Conservation (phyloP, 2,113 vertebrate genomes). For the Microtus pennsylvanicus region DNA sequence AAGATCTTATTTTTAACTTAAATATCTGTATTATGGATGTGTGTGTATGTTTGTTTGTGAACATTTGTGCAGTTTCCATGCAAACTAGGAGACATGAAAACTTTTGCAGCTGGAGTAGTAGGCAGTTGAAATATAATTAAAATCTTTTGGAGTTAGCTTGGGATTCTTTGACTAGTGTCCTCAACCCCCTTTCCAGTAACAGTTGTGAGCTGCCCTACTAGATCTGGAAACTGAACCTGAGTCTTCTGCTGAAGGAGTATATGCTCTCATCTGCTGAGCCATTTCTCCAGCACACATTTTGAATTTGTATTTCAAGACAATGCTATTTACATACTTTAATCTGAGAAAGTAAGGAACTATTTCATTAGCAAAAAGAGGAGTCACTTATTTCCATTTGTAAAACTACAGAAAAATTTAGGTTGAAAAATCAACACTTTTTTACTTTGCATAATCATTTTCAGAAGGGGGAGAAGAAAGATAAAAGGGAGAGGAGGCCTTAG, state of each 20-base stretch:
- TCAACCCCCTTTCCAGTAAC: too few species aligned
- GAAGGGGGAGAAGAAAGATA: neutral
- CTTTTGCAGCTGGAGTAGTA: neutral
- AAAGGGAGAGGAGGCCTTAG: neutral
- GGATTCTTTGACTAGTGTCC: too few species aligned
- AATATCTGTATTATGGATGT: neutral
- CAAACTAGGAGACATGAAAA: neutral
- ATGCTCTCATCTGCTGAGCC: too few species aligned
- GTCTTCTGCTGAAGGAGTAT: too few species aligned
- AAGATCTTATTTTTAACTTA: neutral
- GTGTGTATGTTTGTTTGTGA: neutral
- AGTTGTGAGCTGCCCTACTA: neutral
- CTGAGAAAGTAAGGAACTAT: slow-evolving; percentile 17
- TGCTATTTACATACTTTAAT: neutral
- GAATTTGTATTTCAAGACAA: neutral
- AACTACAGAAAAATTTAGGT: slow-evolving; percentile 78
- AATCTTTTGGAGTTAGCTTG: too few species aligned
- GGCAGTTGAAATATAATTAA: too few species aligned
- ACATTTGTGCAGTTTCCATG: too few species aligned
- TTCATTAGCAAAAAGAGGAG: slow-evolving; percentile 68
- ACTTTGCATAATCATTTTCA: slow-evolving; percentile 76
- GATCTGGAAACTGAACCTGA: neutral
- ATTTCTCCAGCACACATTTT: neutral
- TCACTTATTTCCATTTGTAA: slow-evolving; percentile 75
- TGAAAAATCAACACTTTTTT: slow-evolving; percentile 75